phyloP scores from a whole-genome alignment of 2,888 invertebrate species.

The Luperina testacea region DNA sequence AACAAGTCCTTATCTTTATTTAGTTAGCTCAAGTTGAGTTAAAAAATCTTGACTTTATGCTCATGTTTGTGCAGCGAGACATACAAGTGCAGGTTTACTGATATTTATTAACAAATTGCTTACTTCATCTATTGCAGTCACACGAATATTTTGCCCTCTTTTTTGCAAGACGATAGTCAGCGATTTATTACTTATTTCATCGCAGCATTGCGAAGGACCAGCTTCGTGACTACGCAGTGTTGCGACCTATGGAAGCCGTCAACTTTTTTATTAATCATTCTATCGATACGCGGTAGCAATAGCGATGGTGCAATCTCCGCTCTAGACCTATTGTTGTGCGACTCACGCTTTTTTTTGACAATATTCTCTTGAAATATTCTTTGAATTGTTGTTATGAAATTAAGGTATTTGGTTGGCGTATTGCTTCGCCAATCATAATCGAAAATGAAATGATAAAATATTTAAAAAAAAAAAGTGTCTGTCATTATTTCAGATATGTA shows the following conservation, averaged over 20 bases:
- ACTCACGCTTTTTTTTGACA: slow-evolving; percentile 74
- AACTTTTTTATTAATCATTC: slow-evolving; percentile 71
- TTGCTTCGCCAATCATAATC: slow-evolving; percentile 39
- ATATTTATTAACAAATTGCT: slow-evolving; percentile 61
- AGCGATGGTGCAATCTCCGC: slow-evolving; percentile 72
- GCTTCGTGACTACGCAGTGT: slow-evolving; percentile 76
- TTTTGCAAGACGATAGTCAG: slow-evolving; percentile 65
- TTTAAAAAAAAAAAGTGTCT: slow-evolving; percentile 23
- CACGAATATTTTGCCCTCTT: slow-evolving; percentile 62
- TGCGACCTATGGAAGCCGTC: slow-evolving; percentile 70
- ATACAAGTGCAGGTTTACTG: slow-evolving; percentile 55
- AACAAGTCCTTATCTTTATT: slow-evolving; percentile 57
- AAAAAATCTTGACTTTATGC: slow-evolving; percentile 51
- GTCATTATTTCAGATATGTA: not conserved
- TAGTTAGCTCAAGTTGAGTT: slow-evolving; percentile 47
- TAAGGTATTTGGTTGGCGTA: slow-evolving; percentile 50
- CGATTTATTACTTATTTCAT: slow-evolving; percentile 73
- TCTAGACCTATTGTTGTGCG: slow-evolving; percentile 73
- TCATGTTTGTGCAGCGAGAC: slow-evolving; percentile 52
- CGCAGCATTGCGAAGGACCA: slow-evolving; percentile 71
- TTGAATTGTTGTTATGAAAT: slow-evolving; percentile 63
- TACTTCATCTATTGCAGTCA: slow-evolving; percentile 60
- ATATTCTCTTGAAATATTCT: slow-evolving; percentile 66
- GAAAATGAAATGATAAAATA: slow-evolving; percentile 39
- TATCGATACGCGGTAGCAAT: slow-evolving; percentile 77